Base-by-base conservation (phyloP, 2,113 vertebrate species). In the Ovis canadensis region DNA sequence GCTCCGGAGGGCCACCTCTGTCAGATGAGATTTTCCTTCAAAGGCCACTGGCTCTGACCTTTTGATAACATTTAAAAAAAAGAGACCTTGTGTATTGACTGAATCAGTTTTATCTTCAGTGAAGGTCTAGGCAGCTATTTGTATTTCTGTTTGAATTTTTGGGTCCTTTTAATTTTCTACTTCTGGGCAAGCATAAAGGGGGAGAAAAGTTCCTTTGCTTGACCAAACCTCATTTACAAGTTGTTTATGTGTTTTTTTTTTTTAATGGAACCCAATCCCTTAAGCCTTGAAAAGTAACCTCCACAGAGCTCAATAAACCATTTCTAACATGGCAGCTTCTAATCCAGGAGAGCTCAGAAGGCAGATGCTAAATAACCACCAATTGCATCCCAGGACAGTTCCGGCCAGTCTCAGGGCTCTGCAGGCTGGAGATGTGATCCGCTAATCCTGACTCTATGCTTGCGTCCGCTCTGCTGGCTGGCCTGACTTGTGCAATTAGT, bases 401-500 rank as follows among this genome's bases (percentile, higher is more conserved):
- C 0, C 11, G 14, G 74, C 67, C 43, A 48, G 90, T 54, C 89
- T 96, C 90, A 60, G 94, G 86, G 87, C 95, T 67, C 60, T 12
- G 43, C 50, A 48, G 87, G 55, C 40, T 94, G 62, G 77, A 95
- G 40, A 96, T 83, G 92, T 1, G 9, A 95, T 91, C 77, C 1
- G 1, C 95, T 97, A 64, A 87, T 90, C 97, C 97, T 0, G 43
- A 67, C 88, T 9, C 88, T n/a, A 31, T 83, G 96, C 80, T 95
- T 17, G 52, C 7, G 25, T 92, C 89, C 5, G 55, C 91, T 96
- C 90, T 45, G 96, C 27, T 92, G 85, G 87, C 96, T 97, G 52
- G n/a, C 84, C 94, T 50, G 43, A 84, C 97, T 96, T 52, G 60
- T 62, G 43, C 89, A 98, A 99, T 99, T 97, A 98, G 97, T 88